Conservation (phyloP, 2,888 invertebrate species). For the Fragum whitleyi region DNA sequence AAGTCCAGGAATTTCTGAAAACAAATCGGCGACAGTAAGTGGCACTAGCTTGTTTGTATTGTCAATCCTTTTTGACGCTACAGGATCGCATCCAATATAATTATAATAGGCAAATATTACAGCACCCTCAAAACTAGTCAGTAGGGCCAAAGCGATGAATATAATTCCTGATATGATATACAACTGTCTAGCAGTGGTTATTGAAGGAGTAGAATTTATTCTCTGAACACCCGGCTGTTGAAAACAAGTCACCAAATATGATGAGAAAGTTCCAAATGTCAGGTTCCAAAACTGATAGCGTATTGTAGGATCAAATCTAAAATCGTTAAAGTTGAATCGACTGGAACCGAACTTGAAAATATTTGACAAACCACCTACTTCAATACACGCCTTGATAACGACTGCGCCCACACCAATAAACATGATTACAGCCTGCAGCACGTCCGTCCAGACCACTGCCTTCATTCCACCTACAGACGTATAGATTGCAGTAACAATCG, state of each 20-base stretch:
- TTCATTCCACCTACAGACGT: constrained; percentile 42
- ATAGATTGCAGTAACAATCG: constrained; percentile 32
- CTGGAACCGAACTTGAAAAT: constrained; percentile 1
- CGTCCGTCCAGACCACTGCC: constrained; percentile 49
- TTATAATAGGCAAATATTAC: constrained; percentile 48
- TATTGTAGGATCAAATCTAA: constrained; percentile 37
- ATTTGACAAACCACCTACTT: constrained; percentile 17
- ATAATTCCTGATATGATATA: constrained; percentile 17
- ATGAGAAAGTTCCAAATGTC: background rate
- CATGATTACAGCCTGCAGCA: constrained; percentile 40
- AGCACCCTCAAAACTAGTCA: constrained; percentile 32
- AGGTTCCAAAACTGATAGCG: constrained; percentile 14
- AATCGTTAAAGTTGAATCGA: constrained; percentile 32
- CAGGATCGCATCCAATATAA: constrained; percentile 40
- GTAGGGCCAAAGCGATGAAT: background rate
- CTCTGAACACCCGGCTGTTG: constrained; percentile 36
- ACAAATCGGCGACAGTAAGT: constrained; percentile 39
- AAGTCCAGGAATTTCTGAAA: constrained; percentile 26
- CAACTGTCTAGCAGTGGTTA: background rate
- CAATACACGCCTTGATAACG: constrained; percentile 24
- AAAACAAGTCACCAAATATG: background rate
- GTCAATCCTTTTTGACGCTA: constrained; percentile 20
- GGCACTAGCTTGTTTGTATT: constrained; percentile 47
- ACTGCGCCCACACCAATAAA: constrained; percentile 9
- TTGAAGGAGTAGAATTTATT: constrained; percentile 17